Evolutionary conservation across 2,113 vertebrate genomes (phyloP).

Genomic region (Hassar affinis): DNA sequence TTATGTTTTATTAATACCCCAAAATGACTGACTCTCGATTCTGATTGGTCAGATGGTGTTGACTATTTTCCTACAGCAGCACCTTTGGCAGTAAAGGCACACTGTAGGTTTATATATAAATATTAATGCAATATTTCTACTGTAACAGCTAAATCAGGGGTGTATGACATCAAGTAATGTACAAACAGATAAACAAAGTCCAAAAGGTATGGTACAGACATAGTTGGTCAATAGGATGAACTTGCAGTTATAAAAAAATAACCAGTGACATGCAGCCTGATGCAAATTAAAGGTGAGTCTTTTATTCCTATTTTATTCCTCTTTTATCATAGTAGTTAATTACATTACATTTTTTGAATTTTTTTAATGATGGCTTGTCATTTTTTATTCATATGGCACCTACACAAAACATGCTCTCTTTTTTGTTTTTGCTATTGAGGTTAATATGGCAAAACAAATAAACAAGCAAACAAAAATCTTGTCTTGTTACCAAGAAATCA

Average conservation of each 20-base stretch:
- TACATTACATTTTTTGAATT: not conserved
- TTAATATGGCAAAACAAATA: not conserved
- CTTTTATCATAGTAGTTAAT: not conserved
- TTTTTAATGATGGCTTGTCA: no score
- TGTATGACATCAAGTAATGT: not conserved
- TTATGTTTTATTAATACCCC: not conserved
- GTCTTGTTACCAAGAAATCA: not conserved
- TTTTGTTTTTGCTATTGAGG: not conserved
- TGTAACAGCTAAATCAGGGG: not conserved
- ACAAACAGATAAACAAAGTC: not conserved
- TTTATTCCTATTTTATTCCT: not conserved
- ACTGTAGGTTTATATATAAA: no score
- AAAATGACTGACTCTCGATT: not conserved
- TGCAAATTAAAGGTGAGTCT: not conserved
- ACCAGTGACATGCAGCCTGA: no score
- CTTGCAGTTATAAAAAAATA: not conserved
- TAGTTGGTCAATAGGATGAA: not conserved
- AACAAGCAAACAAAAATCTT: not conserved
- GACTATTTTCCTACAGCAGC: not conserved
- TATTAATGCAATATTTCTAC: not conserved
- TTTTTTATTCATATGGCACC: not conserved
- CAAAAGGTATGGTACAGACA: not conserved
- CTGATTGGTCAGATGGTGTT: not conserved
- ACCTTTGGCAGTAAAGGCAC: not conserved
- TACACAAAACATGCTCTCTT: not conserved